A percentile compares a stretch with the other conserved stretches of the same genome.
phyloP scores from a whole-genome alignment of 2,113 vertebrate genomes.

The Dasyprocta punctata region DNA sequence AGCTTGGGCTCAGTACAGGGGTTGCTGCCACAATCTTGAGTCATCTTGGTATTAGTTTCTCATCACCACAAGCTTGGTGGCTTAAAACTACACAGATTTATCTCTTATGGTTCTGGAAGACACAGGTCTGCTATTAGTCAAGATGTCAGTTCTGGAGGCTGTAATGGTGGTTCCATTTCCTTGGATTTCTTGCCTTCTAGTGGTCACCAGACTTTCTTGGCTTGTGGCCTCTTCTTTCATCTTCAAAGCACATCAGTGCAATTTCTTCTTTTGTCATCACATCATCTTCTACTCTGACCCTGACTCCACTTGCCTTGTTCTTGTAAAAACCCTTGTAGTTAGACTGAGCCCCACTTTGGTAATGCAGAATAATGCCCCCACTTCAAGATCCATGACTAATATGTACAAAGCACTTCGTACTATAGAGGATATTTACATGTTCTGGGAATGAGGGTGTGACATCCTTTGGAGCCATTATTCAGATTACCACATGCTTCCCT shows the following conservation, averaged over 20 bases:
- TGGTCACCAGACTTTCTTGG: background rate
- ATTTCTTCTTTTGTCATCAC: background rate
- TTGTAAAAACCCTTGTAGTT: background rate
- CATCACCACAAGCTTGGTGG: background rate
- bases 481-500: background rate
- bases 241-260: background rate
- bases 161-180: background rate
- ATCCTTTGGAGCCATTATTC: background rate
- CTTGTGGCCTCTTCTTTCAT: background rate
- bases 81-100: background rate
- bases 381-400: background rate
- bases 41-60: background rate
- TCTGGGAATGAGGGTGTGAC: background rate
- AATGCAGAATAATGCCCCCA: accelerated
- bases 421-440: background rate
- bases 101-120: background rate
- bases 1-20: background rate
- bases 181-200: background rate
- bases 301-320: background rate
- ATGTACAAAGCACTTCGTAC: background rate
- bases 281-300: background rate
- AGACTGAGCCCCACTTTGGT: accelerated
- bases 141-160: background rate
- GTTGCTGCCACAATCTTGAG: background rate
- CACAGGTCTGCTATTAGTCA: background rate